A percentile compares a stretch with the other conserved stretches of the same genome.
Evolutionary conservation across 1,140 invertebrate species (phyloP).

Genomic region (Daktulosphaira vitifoliae): DNA sequence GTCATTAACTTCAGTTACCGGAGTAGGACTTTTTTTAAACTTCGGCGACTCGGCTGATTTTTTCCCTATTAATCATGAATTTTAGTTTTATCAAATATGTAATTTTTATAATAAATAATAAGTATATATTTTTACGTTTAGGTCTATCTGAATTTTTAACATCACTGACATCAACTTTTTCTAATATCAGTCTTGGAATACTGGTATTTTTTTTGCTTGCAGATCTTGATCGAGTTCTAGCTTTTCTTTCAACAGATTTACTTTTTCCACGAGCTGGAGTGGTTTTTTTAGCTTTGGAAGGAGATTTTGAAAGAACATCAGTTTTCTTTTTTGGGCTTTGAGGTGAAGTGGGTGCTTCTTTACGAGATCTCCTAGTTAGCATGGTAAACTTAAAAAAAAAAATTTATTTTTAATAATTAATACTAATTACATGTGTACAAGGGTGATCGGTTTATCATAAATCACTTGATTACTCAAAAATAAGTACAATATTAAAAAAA

Average conservation of each 20-base stretch:
- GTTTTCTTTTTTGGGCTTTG: not conserved
- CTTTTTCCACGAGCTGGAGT: constrained; percentile 2
- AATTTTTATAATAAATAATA: not conserved
- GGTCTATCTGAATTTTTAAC: not conserved
- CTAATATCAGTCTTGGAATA: not conserved
- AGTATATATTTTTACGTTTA: constrained; percentile 2
- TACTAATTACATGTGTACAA: no score
- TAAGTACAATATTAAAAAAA: no score
- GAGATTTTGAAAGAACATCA: not conserved
- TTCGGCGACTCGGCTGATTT: not conserved
- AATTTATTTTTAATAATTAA: no score
- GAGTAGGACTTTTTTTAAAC: not conserved
- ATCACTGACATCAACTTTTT: not conserved
- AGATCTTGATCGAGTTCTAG: not conserved
- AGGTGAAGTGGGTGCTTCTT: not conserved
- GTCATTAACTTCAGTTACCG: not conserved
- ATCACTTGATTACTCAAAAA: no score
- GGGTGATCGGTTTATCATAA: no score
- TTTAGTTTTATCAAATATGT: not conserved
- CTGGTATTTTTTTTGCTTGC: not conserved
- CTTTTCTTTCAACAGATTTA: not conserved
- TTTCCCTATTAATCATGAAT: not conserved
- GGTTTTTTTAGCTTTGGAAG: not conserved
- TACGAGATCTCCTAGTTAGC: constrained; percentile 13
- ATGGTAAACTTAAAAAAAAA: not conserved